These are phyloP conservation scores for Danio albolineatus DNA, from an alignment of 2,797 vertebrate species.

Conservation along the genomic window DNA sequence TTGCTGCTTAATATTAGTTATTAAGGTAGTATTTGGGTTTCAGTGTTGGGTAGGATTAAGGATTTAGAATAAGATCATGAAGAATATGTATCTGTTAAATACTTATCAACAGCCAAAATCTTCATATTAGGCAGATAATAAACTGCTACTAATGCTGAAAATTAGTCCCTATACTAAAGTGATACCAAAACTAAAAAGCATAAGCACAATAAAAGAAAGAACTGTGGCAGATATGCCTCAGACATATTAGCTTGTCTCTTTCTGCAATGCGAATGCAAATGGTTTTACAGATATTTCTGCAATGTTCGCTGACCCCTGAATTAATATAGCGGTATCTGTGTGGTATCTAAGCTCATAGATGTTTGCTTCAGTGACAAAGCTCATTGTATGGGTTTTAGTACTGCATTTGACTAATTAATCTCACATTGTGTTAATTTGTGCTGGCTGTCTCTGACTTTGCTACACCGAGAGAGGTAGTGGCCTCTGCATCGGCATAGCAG, in stretches of 20 bases:
- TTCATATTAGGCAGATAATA: too few species aligned
- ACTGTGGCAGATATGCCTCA: neutral
- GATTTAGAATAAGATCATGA: too few species aligned
- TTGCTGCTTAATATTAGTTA: too few species aligned
- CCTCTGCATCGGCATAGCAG: constrained; percentile 69
- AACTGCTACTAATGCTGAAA: too few species aligned
- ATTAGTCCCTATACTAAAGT: too few species aligned
- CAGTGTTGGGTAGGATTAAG: too few species aligned
- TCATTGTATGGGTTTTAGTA: neutral
- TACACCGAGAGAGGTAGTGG: constrained; percentile 14
- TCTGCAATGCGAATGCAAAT: neutral
- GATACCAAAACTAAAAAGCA: too few species aligned
- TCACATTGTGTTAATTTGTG: constrained; percentile 25
- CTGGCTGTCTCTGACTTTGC: constrained; percentile 32
- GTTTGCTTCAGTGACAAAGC: neutral
- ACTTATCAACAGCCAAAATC: too few species aligned
- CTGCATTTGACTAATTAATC: constrained; percentile 28
- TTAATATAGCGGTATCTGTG: neutral
- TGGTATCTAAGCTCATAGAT: neutral
- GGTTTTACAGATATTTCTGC: neutral
- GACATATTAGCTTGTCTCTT: neutral
- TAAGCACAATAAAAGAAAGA: too few species aligned
- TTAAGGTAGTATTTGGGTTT: too few species aligned
- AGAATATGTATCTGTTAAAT: too few species aligned
- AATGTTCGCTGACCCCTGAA: neutral